Conservation (phyloP, 2,113 vertebrate genomes). For the Trogon melanurus region DNA sequence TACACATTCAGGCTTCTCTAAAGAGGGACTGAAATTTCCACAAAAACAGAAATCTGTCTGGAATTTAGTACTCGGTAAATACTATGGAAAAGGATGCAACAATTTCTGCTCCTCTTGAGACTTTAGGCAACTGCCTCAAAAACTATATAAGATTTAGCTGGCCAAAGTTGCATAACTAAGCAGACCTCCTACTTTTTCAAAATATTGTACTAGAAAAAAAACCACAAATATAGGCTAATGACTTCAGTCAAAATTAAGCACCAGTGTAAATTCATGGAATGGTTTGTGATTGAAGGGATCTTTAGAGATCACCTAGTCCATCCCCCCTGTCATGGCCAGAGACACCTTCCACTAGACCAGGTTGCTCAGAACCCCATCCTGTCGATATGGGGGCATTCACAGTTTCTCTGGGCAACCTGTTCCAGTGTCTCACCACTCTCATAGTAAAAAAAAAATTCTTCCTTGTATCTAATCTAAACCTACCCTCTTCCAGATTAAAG, state of each 20-base stretch:
- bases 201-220: neutral
- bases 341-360: neutral
- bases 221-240: neutral
- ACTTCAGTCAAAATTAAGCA: neutral
- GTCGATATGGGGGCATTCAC: rapidly evolving
- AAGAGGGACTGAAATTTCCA: neutral
- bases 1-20: neutral
- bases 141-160: neutral
- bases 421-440: neutral
- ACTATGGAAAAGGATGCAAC: neutral
- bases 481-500: no score
- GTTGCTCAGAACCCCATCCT: neutral
- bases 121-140: neutral
- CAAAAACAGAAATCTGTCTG: neutral
- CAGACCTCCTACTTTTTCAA: neutral
- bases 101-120: neutral
- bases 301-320: neutral
- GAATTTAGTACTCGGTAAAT: neutral
- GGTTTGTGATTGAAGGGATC: neutral
- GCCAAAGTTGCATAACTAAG: neutral
- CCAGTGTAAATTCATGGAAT: neutral
- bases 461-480: neutral
- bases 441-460: neutral
- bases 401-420: neutral
- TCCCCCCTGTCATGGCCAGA: neutral